phyloP scores from a whole-genome alignment of 2,888 invertebrate genomes.

The Euplexia lucipara region DNA sequence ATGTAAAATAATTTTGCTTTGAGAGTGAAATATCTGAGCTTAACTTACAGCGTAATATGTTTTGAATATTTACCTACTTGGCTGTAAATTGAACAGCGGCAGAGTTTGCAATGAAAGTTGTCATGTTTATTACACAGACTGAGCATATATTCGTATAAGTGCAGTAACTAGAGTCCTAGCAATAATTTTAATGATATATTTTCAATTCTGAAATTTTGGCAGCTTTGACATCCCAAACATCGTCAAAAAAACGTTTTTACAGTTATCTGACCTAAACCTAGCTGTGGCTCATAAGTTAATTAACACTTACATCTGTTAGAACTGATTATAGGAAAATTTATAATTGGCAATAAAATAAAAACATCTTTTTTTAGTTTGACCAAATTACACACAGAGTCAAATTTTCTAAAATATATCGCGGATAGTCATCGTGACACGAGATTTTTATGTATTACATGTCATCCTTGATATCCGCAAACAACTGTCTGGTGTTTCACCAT shows the following conservation, averaged over 20 bases:
- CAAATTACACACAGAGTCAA: too few species aligned
- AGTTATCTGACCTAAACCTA: too few species aligned
- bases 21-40: conserved; percentile 41
- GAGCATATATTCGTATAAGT: background rate
- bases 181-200: background rate
- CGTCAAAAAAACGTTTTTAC: too few species aligned
- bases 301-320: too few species aligned
- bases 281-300: too few species aligned
- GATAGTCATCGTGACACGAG: too few species aligned
- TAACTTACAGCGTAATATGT: conserved; percentile 19
- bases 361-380: too few species aligned
- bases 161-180: background rate
- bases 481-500: background rate
- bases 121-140: conserved; percentile 19
- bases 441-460: too few species aligned
- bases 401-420: too few species aligned
- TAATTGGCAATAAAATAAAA: too few species aligned
- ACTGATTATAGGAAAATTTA: too few species aligned
- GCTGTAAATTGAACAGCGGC: background rate
- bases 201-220: background rate
- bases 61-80: conserved; percentile 16
- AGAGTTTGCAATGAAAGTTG: background rate
- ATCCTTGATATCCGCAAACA: background rate
- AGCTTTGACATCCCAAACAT: too few species aligned
- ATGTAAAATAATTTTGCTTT: conserved; percentile 61